Evolutionary conservation across 2,113 vertebrate genomes (phyloP).

Genomic region (Hystrix brachyura): DNA sequence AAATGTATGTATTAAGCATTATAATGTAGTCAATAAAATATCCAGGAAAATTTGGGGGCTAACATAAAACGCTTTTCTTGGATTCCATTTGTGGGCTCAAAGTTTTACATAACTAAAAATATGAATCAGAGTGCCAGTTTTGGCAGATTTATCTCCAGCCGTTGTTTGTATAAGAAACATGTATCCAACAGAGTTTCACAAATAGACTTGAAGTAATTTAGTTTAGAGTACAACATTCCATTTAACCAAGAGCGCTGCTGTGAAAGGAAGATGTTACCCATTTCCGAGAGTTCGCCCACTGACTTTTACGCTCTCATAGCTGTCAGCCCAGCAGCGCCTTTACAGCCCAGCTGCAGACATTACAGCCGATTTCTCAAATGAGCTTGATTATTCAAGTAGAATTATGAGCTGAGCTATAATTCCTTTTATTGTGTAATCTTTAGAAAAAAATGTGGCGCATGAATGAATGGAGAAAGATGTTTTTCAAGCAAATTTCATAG

Average conservation of each 20-base stretch:
- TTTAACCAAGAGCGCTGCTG: constrained; percentile 71
- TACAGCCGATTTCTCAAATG: constrained; percentile 74
- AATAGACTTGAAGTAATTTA: constrained; percentile 82
- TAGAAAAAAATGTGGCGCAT: constrained; percentile 30
- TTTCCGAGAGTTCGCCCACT: constrained; percentile 67
- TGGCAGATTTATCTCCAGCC: constrained; percentile 79
- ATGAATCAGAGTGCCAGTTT: constrained; percentile 69
- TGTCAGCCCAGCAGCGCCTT: constrained; percentile 56
- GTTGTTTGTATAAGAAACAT: constrained; percentile 81
- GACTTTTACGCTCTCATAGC: constrained; percentile 39
- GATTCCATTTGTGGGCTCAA: constrained; percentile 68
- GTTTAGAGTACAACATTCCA: constrained; percentile 77
- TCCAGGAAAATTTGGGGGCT: background rate
- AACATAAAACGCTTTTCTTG: constrained; percentile 61
- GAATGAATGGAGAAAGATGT: constrained; percentile 37
- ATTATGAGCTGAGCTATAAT: constrained; percentile 71
- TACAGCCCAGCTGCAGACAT: constrained; percentile 71
- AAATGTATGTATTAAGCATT: constrained; percentile 58
- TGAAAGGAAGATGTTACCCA: constrained; percentile 61
- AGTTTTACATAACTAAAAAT: constrained; percentile 81
- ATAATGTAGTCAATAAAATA: constrained; percentile 67
- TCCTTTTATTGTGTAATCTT: constrained; percentile 68
- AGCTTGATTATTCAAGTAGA: constrained; percentile 77
- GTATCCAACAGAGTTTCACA: constrained; percentile 81
- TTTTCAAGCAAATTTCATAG: background rate